These are phyloP conservation scores for Willisornis vidua DNA, from an alignment of 2,113 vertebrate genomes.

Conservation along the genomic window DNA sequence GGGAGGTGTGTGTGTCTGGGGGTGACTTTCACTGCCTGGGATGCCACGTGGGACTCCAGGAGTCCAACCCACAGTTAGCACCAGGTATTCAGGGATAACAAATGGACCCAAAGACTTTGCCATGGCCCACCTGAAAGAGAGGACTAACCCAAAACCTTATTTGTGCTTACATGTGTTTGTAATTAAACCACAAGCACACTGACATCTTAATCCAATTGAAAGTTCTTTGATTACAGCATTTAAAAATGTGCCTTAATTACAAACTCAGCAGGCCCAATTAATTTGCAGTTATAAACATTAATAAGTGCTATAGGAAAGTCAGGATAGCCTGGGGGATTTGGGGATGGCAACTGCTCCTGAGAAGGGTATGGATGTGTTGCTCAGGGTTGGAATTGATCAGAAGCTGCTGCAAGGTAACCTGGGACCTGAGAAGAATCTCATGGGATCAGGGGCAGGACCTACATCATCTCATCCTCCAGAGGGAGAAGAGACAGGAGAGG, in stretches of 20 bases:
- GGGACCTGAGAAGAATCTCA: neutral
- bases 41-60: neutral
- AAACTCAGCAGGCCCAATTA: constrained; percentile 12
- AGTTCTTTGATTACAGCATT: constrained; percentile 33
- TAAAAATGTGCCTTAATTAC: neutral
- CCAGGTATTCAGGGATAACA: neutral
- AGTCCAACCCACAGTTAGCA: neutral
- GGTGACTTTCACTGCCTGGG: neutral
- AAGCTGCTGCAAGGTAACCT: neutral
- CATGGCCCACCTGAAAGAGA: neutral
- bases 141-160: neutral
- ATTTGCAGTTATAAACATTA: constrained; percentile 19
- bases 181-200: neutral
- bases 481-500: neutral
- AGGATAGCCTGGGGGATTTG: neutral
- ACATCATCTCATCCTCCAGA: neutral
- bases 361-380: neutral
- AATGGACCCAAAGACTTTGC: neutral
- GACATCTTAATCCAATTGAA: constrained; percentile 6
- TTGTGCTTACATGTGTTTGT: neutral
- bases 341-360: neutral
- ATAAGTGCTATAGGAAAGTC: neutral
- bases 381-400: neutral
- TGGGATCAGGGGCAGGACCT: neutral
- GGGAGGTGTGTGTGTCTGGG: neutral